Base-by-base conservation (phyloP, 1,140 invertebrate species). In the Tribolium madens region DNA sequence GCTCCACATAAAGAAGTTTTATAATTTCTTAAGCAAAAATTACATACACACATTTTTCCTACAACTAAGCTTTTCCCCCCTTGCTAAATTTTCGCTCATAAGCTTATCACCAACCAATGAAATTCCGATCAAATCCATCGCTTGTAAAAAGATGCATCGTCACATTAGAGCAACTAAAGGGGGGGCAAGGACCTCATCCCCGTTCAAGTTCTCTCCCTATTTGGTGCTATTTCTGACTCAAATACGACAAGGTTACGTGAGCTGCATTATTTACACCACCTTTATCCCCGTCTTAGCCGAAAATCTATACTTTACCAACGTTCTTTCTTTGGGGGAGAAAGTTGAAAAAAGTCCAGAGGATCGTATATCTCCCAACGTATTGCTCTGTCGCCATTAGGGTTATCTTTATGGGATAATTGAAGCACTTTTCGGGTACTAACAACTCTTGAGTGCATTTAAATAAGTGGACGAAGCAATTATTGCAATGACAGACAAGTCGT, bases 191-290 rank as follows among this genome's bases (percentile, higher is more conserved):
- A 72, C 70, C 70, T 71, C 68, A 52, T 72, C 50, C 70, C 36
- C 42, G 17, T 71, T 31, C 36, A 15, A 17, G 47, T 21, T 47
- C 68, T 64, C 73, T 46, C 75, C 74, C 57, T 57, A 70, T 70
- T 74, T 70, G 71, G 72, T 73, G 78, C 78, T 79, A 79, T 79
- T 79, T 74, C 78, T 73, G 78, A 76, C 70, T 75, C 78, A 74
- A 75, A 79, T 76, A 70, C 74, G 78, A 76, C 78, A 79, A 70
- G 71, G 14, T 57, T 79, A 79, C 78, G 78, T 79, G 78, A 73
- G 70, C 70, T 79, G 78, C 74, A 79, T 79, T 79, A 79, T 79
- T 79, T 76, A 79, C 78, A 75, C 64, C 78, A 76, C 71, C 75
- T 79, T 76, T 79, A 79, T 79, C 75, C 71, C 72, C 75, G 33